Percentiles rank a stretch among this genome's conserved stretches.
phyloP scores from a whole-genome alignment of 2,797 vertebrate genomes.

The Bovichtus variegatus region DNA sequence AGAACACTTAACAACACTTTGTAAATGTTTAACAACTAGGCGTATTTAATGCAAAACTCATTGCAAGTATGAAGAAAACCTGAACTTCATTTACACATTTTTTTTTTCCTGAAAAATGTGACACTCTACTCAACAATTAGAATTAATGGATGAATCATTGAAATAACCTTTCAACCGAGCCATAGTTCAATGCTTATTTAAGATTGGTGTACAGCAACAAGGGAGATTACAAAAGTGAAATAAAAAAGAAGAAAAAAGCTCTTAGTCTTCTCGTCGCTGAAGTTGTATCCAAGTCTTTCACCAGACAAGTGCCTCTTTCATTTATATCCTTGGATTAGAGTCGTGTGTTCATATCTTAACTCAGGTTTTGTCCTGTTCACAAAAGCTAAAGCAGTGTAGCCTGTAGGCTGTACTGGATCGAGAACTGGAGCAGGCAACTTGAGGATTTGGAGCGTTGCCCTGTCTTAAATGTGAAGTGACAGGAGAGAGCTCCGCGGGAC shows the following conservation, averaged over 20 bases:
- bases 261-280: neutral
- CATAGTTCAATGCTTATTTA: neutral
- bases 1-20: neutral
- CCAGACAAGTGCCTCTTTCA: conserved; percentile 9
- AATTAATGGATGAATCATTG: neutral
- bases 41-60: too few relatives aligned
- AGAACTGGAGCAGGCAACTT: conserved; percentile 58
- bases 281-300: neutral
- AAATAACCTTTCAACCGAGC: neutral
- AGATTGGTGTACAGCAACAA: neutral
- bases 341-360: neutral
- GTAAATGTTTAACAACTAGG: too few relatives aligned
- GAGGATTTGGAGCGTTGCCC: conserved; percentile 76
- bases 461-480: conserved; percentile 89
- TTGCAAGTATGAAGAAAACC: too few relatives aligned
- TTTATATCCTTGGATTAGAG: neutral
- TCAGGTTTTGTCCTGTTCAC: conserved; percentile 4
- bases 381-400: neutral
- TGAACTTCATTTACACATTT: neutral
- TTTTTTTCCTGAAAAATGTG: neutral
- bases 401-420: conserved; percentile 15
- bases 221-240: neutral
- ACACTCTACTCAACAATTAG: neutral
- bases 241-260: neutral
- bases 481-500: conserved; percentile 88